Percentiles rank a stretch among this genome's conserved stretches.
phyloP scores from a whole-genome alignment of 2,113 vertebrate species.

The Nesogale talazaci region DNA sequence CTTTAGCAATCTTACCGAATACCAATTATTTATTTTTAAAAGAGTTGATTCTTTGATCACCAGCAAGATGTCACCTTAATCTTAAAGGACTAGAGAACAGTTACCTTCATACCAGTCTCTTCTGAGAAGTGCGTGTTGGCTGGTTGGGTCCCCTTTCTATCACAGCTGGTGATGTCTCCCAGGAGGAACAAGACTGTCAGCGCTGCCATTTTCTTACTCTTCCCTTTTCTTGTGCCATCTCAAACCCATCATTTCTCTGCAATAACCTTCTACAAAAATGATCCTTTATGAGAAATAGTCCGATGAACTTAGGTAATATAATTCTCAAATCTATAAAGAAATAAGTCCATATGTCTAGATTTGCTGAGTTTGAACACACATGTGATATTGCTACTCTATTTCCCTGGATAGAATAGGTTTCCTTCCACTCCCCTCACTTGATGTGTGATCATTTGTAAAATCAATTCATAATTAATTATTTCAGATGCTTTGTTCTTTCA shows the following conservation, averaged over 20 bases:
- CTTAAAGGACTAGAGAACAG: neutral
- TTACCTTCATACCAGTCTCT: fast-evolving
- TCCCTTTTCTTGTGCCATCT: too few relatives aligned
- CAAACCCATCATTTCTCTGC: neutral
- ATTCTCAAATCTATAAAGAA: neutral
- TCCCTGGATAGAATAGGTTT: fast-evolving
- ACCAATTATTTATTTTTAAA: neutral
- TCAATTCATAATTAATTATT: too few relatives aligned
- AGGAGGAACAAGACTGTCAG: fast-evolving
- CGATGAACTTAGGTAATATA: neutral
- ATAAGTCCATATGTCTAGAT: neutral
- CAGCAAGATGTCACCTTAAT: neutral
- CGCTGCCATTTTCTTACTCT: neutral
- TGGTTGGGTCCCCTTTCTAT: neutral
- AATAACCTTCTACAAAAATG: neutral
- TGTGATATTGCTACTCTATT: neutral
- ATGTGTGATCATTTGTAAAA: neutral
- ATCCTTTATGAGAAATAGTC: neutral
- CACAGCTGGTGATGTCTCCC: fast-evolving
- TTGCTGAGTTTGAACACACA: neutral
- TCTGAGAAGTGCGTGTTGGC: fast-evolving
- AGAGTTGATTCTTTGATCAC: neutral
- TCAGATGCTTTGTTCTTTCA: neutral
- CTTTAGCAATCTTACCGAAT: neutral
- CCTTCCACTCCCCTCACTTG: neutral